Evolutionary conservation across 2,113 vertebrate genomes (phyloP), one percentile per base, ranked within the genome.

Genomic region (Hemichromis elongatus): DNA sequence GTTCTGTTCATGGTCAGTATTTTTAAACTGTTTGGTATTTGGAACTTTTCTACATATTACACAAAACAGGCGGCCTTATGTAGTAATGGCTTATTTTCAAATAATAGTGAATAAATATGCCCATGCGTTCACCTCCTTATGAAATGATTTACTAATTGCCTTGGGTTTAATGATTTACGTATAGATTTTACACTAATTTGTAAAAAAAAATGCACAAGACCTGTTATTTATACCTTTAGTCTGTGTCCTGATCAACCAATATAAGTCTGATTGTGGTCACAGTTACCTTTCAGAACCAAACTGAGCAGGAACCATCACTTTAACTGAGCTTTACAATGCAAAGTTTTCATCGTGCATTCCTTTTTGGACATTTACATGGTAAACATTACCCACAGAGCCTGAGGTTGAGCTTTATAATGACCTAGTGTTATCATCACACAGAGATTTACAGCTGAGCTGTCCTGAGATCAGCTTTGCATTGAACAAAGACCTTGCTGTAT

Each of bases 401-500:
- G 30, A 61, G 77, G 56, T 81, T 24, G 47, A 24, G 47, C 35
- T 13, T 12, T 77, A 78, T 63, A 87, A 86, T 81, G 54, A 53
- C 33, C 9, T 7, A 73, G 83, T n/a, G 21, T 84, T 57, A 40
- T 79, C 24, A 18, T 73, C 16, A 7, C 77, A 80, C 35, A 40
- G 40, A 18, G 37, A 28, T 50, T 53, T 79, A 26, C 14, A 35
- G 47, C 78, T 77, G n/a, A 77, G 80, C 50, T 55, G 86, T 73
- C 40, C 42, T 5, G 5, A 61, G 68, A 30, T 80, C 68, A 24
- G 54, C 75, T 79, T 45, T 75, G 45, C 55, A 40, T 26, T 35
- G 16, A 86, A 90, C 89, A 90, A 88, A 92, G 86, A 70, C 12
- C 33, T 59, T 21, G 4, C 42, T 89, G 59, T 86, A 50, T 47